Evolutionary conservation across 2,113 vertebrate species (phyloP).

Genomic region (Macrotis lagotis): DNA sequence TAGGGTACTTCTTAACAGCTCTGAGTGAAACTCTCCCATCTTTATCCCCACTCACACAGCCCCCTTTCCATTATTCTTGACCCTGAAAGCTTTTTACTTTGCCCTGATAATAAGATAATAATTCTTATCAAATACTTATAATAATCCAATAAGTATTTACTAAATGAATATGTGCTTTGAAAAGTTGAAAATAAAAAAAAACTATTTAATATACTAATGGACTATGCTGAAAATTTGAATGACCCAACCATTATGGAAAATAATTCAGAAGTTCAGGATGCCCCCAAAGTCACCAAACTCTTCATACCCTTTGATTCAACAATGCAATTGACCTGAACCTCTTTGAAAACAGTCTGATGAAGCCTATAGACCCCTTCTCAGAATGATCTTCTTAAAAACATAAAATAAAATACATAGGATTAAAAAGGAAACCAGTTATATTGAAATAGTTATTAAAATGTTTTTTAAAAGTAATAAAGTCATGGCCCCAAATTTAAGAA

Average conservation of each 20-base stretch:
- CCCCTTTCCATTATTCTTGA: neutral
- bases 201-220: neutral
- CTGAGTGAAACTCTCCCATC: neutral
- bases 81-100: neutral
- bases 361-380: neutral
- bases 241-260: neutral
- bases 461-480: neutral
- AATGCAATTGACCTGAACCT: neutral
- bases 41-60: neutral
- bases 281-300: neutral
- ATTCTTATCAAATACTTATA: neutral
- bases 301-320: neutral
- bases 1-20: neutral
- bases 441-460: neutral
- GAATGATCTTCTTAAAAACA: neutral
- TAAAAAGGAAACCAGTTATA: neutral
- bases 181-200: neutral
- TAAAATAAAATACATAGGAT: neutral
- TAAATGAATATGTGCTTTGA: neutral
- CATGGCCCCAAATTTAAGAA: neutral
- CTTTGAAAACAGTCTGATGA: neutral
- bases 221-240: neutral
- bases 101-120: neutral
- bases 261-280: neutral
- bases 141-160: neutral